A percentile compares a stretch with the other conserved stretches of the same genome.
Evolutionary conservation across 2,113 vertebrate genomes (phyloP).

Genomic region (Amphilophus citrinellus): DNA sequence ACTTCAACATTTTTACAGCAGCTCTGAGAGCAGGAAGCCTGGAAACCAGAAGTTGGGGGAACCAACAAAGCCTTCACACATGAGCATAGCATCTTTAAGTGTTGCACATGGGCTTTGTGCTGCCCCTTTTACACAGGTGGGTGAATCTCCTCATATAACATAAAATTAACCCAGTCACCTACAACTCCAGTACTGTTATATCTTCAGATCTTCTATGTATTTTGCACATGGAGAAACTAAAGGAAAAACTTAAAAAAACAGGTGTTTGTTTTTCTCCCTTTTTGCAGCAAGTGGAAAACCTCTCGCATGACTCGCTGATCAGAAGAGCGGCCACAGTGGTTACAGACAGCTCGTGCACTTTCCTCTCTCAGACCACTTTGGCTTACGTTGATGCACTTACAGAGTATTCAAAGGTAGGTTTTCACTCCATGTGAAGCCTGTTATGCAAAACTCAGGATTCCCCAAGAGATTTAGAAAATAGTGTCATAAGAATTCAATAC

Average conservation of each 20-base stretch:
- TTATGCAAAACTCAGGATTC: background rate
- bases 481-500: background rate
- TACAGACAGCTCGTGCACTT: conserved; percentile 80
- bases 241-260: background rate
- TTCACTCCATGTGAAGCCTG: rapidly evolving
- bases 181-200: background rate
- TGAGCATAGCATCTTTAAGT: conserved; percentile 54
- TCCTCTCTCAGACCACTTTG: conserved; percentile 82
- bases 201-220: background rate
- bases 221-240: background rate
- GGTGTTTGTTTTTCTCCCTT: background rate
- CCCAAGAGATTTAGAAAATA: background rate
- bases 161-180: background rate
- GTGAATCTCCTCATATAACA: conserved; percentile 1
- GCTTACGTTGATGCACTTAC: conserved; percentile 78
- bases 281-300: conserved; percentile 72
- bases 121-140: conserved; percentile 71
- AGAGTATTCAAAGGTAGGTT: conserved; percentile 77
- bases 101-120: conserved; percentile 59
- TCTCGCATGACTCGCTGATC: conserved; percentile 81
- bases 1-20: conserved; percentile 22
- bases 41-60: conserved; percentile 41
- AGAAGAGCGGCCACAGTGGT: conserved; percentile 79
- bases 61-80: conserved; percentile 30
- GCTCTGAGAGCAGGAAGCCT: conserved; percentile 42